Evolutionary conservation across 2,888 invertebrate species (phyloP).

Genomic region (Pristionchus exspectatus): DNA sequence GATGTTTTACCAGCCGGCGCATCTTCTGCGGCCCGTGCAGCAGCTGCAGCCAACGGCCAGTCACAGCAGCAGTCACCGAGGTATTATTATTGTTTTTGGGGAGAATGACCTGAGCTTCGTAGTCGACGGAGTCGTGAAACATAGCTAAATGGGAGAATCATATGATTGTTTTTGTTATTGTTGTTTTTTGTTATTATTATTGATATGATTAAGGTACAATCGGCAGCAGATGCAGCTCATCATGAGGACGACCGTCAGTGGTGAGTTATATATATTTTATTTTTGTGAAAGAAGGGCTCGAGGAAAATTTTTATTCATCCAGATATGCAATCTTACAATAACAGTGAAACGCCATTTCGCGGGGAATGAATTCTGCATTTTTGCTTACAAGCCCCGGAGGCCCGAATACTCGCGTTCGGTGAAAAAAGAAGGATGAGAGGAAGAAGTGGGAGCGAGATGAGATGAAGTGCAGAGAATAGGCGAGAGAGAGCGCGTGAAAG

Average conservation of each 20-base stretch:
- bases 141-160: too few species aligned
- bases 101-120: too few species aligned
- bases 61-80: not conserved
- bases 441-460: not conserved
- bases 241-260: not conserved
- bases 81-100: too few species aligned
- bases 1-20: not conserved
- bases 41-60: not conserved
- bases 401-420: too few species aligned
- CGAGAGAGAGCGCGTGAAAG: not conserved
- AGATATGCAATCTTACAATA: not conserved
- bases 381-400: too few species aligned
- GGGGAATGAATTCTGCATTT: not conserved
- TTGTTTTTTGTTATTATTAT: too few species aligned
- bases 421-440: not conserved
- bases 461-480: not conserved
- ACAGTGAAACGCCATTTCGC: not conserved
- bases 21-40: not conserved
- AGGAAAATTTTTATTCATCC: not conserved
- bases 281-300: too few species aligned
- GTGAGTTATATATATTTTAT: too few species aligned
- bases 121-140: too few species aligned
- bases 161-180: too few species aligned
- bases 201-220: not conserved
- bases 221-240: conserved; percentile 40